Conservation (phyloP, 2,888 invertebrate genomes). For the Sipunculus nudus region DNA sequence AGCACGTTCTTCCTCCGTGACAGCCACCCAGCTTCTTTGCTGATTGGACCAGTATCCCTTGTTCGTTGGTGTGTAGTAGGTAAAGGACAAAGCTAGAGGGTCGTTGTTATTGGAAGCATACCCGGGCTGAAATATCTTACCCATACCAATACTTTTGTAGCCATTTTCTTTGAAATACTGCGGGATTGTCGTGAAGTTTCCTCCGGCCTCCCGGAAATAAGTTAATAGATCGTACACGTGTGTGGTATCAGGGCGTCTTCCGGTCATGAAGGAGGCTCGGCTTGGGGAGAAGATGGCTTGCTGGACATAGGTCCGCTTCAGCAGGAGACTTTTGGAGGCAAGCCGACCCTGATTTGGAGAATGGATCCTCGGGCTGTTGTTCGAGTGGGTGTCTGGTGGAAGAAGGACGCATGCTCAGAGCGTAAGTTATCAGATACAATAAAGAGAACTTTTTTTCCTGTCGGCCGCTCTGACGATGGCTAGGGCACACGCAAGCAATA, state of each 20-base stretch:
- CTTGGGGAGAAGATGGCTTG: slow-evolving; percentile 36
- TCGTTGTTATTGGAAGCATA: slow-evolving; percentile 28
- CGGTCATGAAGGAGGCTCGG: slow-evolving; percentile 39
- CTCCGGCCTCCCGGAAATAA: slow-evolving; percentile 37
- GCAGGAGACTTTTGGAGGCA: slow-evolving; percentile 31
- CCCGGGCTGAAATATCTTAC: slow-evolving; percentile 41
- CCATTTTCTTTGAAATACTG: slow-evolving; percentile 41
- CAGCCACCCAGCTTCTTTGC: slow-evolving; percentile 21
- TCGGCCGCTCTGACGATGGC: no score
- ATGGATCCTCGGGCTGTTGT: no score
- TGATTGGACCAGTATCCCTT: slow-evolving; percentile 33
- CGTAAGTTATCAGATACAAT: no score
- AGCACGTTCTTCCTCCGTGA: not conserved
- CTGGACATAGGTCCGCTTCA: slow-evolving; percentile 35
- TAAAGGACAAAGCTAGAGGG: slow-evolving; percentile 39
- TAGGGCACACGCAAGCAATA: no score
- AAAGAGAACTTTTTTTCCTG: no score
- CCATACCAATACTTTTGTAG: slow-evolving; percentile 38
- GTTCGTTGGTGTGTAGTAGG: slow-evolving; percentile 27
- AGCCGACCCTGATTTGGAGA: slow-evolving; percentile 37
- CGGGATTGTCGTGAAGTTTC: slow-evolving; percentile 42
- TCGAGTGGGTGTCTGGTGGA: no score
- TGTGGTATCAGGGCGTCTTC: slow-evolving; percentile 42
- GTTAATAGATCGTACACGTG: slow-evolving; percentile 32
- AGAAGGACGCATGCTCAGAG: no score